Evolutionary conservation across 1,140 invertebrate genomes (phyloP), one percentile per base, ranked within the genome.

Genomic region (Aphelinus certus): DNA sequence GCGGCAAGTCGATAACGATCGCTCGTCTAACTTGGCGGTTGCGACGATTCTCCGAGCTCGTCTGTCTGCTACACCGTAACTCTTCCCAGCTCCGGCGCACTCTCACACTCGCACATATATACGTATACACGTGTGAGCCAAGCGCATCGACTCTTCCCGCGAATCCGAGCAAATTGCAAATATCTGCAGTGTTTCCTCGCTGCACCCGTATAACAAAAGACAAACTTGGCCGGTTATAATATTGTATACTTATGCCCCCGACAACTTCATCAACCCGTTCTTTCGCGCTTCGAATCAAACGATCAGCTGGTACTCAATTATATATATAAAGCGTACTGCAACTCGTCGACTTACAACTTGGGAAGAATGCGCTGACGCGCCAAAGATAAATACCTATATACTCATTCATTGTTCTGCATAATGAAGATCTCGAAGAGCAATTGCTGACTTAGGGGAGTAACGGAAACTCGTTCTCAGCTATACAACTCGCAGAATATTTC

Each of bases 1-100:
- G 7, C 57, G 48, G 60, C 61, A 71, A 71, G 48, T 61, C 68
- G 68, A 71, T 71, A 71, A 71, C 68, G 68, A 71, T 71, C 68
- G 56, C 68, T 71, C 68, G 58, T 71, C 10, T 62, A 62, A 62
- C 42, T 70, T 62, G 26, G 48, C 42, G 68, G 48, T 71, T 71
- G 62, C 57, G 43, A 42, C 46, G 26, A 26, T 26, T 26, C 26
- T 26, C 26, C 26, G 26, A 26, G 26, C 26, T 69, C 43, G 45
- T 49, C 46, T 26, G 3, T 60, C 56, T 46, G 3, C 49, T 48
- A 6, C 56, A 56, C n/a, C 46, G 42, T 46, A 46, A 42, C 65
- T 67, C 53, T 55, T n/a, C 42, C 7, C 46, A 7, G n/a, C 46
- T 58, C 46, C 49, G 43, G n/a, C 7, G 9, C 67, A 7, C 9